Base-by-base conservation (phyloP, 2,888 invertebrate species). In the Nomada lathburiana region DNA sequence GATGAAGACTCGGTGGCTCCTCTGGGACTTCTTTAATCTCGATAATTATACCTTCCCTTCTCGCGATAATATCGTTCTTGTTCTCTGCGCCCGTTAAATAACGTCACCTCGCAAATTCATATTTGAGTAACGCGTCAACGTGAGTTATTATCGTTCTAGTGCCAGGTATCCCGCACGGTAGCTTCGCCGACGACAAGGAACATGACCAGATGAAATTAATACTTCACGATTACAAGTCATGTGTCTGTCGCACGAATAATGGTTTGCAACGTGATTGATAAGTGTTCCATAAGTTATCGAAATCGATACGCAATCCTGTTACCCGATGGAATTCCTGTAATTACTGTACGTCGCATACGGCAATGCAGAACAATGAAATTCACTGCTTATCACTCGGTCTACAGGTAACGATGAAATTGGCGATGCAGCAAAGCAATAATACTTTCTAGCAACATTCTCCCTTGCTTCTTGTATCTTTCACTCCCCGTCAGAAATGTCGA, bases 1-100 rank as follows among this genome's bases (percentile, higher is more conserved):
- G 52, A 78, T 29, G 55, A 72, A 78, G 60, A 63, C 50, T 55
- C 59, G 60, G 18, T 16, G 44, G 7, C 47, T 50, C 11, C 42
- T 69, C 42, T 50, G 53, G 4, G 55, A n/a, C 44, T 71, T 59
- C 63, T 73, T 79, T 69, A 69, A 72, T 70, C 79, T 26, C 36
- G 44, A 52, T 80, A 70, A 80, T 67, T 76, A 59, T 64, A 60
- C 44, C 20, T 47, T 42, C 44, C 20, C n/a, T 5, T n/a, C 2
- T 5, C n/a, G 16, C 29, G 50, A 73, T 55, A 44, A 68, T 62
- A 55, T 67, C 13, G n/a, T 2, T 36, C 60, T 26, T 53, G 16
- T 26, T 42, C 52, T 47, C 9, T 2, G 1, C 3, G 18, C 9
- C 53, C 10, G 53, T 47, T 47, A n/a, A 53, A 20, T n/a, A 53